Conservation (phyloP, 2,888 invertebrate genomes). For the Synanthedon formicaeformis region DNA sequence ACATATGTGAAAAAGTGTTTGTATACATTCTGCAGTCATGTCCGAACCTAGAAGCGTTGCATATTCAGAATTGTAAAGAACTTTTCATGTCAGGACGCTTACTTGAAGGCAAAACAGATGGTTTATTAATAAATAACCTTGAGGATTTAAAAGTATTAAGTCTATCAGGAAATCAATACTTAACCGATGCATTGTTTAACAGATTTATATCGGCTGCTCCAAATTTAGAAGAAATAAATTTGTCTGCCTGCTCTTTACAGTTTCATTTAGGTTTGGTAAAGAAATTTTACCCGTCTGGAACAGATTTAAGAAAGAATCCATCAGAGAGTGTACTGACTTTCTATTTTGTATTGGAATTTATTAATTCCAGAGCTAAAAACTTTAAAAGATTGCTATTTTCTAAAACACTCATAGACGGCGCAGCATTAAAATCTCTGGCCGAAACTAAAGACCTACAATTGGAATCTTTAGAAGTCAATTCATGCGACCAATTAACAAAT, state of each 20-base stretch:
- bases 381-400: conserved; percentile 75
- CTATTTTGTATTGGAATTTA: conserved; percentile 71
- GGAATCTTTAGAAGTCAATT: conserved; percentile 60
- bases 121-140: conserved; percentile 51
- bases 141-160: conserved; percentile 70
- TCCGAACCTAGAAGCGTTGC: conserved; percentile 68
- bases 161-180: conserved; percentile 75
- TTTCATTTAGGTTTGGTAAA: conserved; percentile 77
- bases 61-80: conserved; percentile 75
- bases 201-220: conserved; percentile 74
- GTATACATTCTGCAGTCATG: conserved; percentile 70
- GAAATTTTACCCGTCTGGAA: conserved; percentile 73
- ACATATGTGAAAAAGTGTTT: conserved; percentile 74
- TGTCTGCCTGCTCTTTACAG: conserved; percentile 77
- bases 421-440: conserved; percentile 68
- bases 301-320: conserved; percentile 45
- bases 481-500: conserved; percentile 74
- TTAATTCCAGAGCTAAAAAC: conserved; percentile 59
- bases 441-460: conserved; percentile 63
- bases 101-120: conserved; percentile 71
- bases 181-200: conserved; percentile 80
- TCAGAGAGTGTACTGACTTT: conserved; percentile 81
- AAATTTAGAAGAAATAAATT: conserved; percentile 70
- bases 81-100: conserved; percentile 81
- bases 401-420: conserved; percentile 76